phyloP scores from a whole-genome alignment of 2,113 vertebrate species.

The Rhinoderma darwinii region DNA sequence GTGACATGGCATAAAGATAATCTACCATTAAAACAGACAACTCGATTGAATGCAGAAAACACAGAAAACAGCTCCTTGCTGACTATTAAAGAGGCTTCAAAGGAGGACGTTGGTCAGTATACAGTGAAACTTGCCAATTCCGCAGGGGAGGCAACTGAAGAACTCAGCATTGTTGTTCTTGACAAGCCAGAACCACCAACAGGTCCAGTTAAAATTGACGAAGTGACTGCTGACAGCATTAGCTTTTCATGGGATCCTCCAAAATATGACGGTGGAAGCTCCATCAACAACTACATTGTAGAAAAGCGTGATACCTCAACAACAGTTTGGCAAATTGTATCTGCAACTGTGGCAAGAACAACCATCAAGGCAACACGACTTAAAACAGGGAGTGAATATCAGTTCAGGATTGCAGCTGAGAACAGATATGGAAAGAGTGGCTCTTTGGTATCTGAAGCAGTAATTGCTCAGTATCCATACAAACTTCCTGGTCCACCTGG shows the following conservation, averaged over 20 bases:
- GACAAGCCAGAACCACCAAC: constrained; percentile 94
- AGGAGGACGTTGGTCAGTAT: constrained; percentile 92
- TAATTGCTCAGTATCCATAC: constrained; percentile 94
- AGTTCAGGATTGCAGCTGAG: constrained; percentile 97
- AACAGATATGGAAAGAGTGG: constrained; percentile 96
- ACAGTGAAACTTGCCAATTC: constrained; percentile 87
- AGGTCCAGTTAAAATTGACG: constrained; percentile 93
- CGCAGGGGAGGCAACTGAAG: no score
- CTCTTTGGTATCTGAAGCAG: constrained; percentile 83
- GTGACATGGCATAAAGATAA: no score
- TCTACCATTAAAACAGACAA: no score
- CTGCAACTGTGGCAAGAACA: constrained; percentile 88
- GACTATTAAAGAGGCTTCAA: no score
- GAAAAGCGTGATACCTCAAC: constrained; percentile 95
- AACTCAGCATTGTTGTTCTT: constrained; percentile 79
- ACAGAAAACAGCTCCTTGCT: no score
- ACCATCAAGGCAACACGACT: constrained; percentile 88
- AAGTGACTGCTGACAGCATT: constrained; percentile 93
- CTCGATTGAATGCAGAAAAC: no score
- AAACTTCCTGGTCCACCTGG: constrained; percentile 95
- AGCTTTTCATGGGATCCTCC: constrained; percentile 95
- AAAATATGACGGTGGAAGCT: constrained; percentile 87
- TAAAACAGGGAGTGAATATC: constrained; percentile 95
- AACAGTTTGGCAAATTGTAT: constrained; percentile 90
- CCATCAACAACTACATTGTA: constrained; percentile 96